Evolutionary conservation across 1,140 invertebrate genomes (phyloP), one percentile per base, ranked within the genome.

Genomic region (Aphelenchoides besseyi): DNA sequence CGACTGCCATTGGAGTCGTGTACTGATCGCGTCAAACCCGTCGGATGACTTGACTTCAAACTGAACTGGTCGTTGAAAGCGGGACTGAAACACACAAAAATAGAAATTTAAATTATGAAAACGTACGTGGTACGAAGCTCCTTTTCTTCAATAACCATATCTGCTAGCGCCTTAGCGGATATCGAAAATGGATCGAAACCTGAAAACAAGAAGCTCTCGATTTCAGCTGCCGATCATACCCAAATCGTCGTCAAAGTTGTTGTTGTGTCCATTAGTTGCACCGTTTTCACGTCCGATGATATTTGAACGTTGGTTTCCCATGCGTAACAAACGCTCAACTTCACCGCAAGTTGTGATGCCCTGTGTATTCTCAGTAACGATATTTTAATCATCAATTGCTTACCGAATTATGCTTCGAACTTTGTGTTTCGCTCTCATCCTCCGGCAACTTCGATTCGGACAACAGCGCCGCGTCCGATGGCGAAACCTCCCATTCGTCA

Each of bases 111-210:
- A n/a, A n/a, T n/a, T n/a, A n/a, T n/a, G n/a, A n/a, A n/a, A n/a
- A n/a, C n/a, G n/a, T n/a, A n/a, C n/a, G n/a, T n/a, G n/a, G n/a
- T n/a, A n/a, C n/a, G n/a, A 29, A 35, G 16, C 53, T 72, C 67
- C 35, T 81, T 75, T 36, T 81, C 79, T 68, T 82, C 80, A 59
- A 74, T 72, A 18, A 81, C 36, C 23, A 81, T 54, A 26, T 72
- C 78, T 33, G 79, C 78, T 35, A 81, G 52, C 1, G 69, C 80
- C 53, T 82, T 81, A 23, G 79, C 62, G 32, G 81, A 83, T 62
- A 81, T 79, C 26, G 55, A 69, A 69, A 74, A 82, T 9, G 79
- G 78, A 70, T 80, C 78, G 53, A 80, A 80, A 16, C 78, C 78
- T 52, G 69, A 77, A 74, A 57, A 68, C 63, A 32, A 37, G 16